These are phyloP conservation scores for Patella pellucida DNA, from an alignment of 2,888 invertebrate species.

Conservation along the genomic window DNA sequence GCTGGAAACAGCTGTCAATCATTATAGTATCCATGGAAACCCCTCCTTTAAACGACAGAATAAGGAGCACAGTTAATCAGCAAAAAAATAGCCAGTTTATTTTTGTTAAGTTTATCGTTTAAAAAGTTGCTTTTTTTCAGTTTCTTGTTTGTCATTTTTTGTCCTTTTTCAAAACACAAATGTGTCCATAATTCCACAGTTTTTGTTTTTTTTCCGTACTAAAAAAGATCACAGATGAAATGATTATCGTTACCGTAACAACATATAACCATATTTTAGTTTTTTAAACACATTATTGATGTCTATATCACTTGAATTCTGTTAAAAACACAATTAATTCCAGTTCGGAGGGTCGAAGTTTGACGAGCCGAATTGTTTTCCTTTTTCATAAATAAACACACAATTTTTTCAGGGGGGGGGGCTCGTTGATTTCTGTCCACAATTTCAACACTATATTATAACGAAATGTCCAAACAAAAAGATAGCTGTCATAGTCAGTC, in stretches of 20 bases:
- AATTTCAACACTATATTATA: too few relatives aligned
- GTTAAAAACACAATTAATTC: not conserved
- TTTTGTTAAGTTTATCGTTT: not conserved
- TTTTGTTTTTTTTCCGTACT: not conserved
- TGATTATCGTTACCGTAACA: too few relatives aligned
- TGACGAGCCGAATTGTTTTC: not conserved
- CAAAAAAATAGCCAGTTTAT: not conserved
- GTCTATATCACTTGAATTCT: constrained; percentile 1
- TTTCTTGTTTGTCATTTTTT: not conserved
- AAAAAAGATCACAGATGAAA: not conserved
- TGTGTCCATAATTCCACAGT: constrained; percentile 11
- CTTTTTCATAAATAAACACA: not conserved
- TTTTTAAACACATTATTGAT: not conserved
- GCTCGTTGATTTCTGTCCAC: too few relatives aligned
- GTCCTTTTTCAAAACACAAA: constrained; percentile 6
- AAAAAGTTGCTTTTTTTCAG: constrained; percentile 3
- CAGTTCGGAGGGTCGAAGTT: not conserved
- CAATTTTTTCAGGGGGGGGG: not conserved
- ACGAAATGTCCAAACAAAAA: too few relatives aligned
- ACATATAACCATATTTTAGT: not conserved
- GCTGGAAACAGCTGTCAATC: not conserved
- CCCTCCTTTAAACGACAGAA: not conserved
- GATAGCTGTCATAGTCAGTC: too few relatives aligned
- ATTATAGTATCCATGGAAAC: not conserved
- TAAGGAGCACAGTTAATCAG: not conserved